Percentiles rank a stretch among this genome's conserved stretches.
Evolutionary conservation across 2,888 invertebrate genomes (phyloP).

Genomic region (Pristionchus mayeri): DNA sequence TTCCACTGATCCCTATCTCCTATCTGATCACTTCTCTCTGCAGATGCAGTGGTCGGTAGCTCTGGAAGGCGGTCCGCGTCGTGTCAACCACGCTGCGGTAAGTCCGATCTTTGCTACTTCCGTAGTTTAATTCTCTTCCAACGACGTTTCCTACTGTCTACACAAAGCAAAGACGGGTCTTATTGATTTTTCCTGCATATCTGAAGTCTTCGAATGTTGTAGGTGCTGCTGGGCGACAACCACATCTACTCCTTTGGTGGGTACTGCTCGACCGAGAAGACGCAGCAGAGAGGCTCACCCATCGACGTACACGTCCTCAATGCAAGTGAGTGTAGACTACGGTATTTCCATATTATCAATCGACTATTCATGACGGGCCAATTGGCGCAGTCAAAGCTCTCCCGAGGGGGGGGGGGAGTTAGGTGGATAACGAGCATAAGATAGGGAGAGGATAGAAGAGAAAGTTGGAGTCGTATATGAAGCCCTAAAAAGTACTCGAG

Average conservation of each 20-base stretch:
- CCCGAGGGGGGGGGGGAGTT: background rate
- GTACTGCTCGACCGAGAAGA: constrained; percentile 88
- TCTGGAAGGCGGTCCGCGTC: constrained; percentile 90
- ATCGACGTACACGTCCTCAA: constrained; percentile 91
- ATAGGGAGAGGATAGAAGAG: background rate
- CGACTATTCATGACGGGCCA: background rate
- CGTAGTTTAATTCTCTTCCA: background rate
- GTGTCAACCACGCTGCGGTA: constrained; percentile 78
- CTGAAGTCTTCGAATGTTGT: background rate
- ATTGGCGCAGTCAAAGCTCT: background rate
- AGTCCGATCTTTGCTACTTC: background rate
- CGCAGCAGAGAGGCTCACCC: constrained; percentile 79
- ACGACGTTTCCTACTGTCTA: background rate
- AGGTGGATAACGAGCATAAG: background rate
- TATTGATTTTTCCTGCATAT: background rate
- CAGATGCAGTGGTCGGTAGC: constrained; percentile 88
- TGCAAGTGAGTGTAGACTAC: constrained; percentile 80
- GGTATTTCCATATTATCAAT: background rate
- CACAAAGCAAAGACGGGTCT: background rate
- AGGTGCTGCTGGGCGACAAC: constrained; percentile 51
- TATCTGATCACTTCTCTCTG: background rate
- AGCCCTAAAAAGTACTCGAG: too few relatives aligned
- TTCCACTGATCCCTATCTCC: background rate
- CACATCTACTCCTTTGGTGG: constrained; percentile 91
- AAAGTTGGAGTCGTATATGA: too few relatives aligned